Percentiles rank a stretch among this genome's conserved stretches.
Conservation (phyloP, 1,140 invertebrate species). For the Heliconius hermathena region DNA sequence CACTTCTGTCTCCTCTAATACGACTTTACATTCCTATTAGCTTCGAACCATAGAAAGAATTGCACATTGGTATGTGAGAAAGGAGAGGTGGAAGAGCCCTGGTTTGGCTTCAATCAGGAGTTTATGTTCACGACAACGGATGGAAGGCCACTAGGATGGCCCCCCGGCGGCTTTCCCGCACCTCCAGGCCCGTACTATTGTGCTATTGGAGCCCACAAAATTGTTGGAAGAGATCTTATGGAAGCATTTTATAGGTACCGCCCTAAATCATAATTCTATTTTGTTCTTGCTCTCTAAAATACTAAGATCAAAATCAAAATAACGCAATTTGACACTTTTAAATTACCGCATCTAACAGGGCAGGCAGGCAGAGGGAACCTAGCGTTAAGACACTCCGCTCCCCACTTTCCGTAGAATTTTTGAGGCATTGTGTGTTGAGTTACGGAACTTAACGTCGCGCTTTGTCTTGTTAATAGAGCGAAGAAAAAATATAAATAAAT, state of each 20-base stretch:
- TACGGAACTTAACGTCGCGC: too few species aligned
- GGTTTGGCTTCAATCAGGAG: slow-evolving; percentile 96
- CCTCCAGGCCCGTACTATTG: slow-evolving; percentile 86
- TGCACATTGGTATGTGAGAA: slow-evolving; percentile 89
- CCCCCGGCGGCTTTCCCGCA: slow-evolving; percentile 88
- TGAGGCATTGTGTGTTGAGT: too few species aligned
- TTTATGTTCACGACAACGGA: slow-evolving; percentile 92
- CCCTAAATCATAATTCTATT: too few species aligned
- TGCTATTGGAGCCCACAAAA: slow-evolving; percentile 96
- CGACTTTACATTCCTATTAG: slow-evolving; percentile 39
- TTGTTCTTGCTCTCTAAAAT: too few species aligned
- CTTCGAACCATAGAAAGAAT: slow-evolving; percentile 88
- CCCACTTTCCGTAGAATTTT: too few species aligned
- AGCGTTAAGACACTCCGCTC: too few species aligned
- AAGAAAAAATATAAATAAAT: too few species aligned
- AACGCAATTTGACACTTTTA: too few species aligned
- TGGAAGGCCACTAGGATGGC: slow-evolving; percentile 92
- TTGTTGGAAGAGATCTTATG: slow-evolving; percentile 96
- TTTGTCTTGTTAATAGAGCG: too few species aligned
- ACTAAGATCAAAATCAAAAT: too few species aligned
- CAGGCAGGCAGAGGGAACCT: too few species aligned
- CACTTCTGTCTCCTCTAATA: neutral
- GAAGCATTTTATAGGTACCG: slow-evolving; percentile 89
- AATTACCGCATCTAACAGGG: too few species aligned
- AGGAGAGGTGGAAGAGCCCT: slow-evolving; percentile 90